A percentile compares a stretch with the other conserved stretches of the same genome.
Evolutionary conservation across 2,888 invertebrate genomes (phyloP).

Genomic region (Melanotus villosus): DNA sequence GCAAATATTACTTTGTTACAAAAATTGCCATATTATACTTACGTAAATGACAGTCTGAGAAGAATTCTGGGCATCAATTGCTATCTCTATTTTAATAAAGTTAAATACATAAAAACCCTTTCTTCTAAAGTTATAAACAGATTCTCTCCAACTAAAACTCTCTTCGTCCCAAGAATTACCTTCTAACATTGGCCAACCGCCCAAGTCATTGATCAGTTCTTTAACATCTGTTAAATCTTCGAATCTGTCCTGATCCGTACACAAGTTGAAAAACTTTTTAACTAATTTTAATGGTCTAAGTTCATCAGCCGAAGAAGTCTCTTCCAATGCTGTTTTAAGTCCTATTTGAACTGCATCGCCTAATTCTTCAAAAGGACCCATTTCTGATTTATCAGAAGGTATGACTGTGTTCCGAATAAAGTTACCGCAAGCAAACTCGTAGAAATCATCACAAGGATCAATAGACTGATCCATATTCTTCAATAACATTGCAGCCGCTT

Average conservation of each 20-base stretch:
- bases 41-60: conserved; percentile 88
- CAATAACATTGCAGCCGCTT: conserved; percentile 82
- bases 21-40: conserved; percentile 64
- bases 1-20: neutral
- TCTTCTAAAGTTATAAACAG: conserved; percentile 84
- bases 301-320: neutral
- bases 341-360: neutral
- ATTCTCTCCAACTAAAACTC: conserved; percentile 84
- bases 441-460: conserved; percentile 88
- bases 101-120: conserved; percentile 81
- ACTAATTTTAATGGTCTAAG: neutral
- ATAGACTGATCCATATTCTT: conserved; percentile 79
- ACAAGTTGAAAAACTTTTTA: conserved; percentile 80
- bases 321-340: neutral
- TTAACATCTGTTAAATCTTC: conserved; percentile 80
- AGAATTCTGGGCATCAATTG: conserved; percentile 90
- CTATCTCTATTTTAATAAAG: conserved; percentile 90
- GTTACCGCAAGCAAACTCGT: conserved; percentile 83
- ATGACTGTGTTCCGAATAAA: conserved; percentile 70
- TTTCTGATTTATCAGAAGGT: neutral
- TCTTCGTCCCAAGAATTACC: conserved; percentile 81
- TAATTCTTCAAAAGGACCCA: neutral
- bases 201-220: conserved; percentile 80
- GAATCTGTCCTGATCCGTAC: conserved; percentile 89
- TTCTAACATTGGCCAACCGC: conserved; percentile 93